phyloP scores from a whole-genome alignment of 2,113 vertebrate genomes.

The Megaleporinus macrocephalus region DNA sequence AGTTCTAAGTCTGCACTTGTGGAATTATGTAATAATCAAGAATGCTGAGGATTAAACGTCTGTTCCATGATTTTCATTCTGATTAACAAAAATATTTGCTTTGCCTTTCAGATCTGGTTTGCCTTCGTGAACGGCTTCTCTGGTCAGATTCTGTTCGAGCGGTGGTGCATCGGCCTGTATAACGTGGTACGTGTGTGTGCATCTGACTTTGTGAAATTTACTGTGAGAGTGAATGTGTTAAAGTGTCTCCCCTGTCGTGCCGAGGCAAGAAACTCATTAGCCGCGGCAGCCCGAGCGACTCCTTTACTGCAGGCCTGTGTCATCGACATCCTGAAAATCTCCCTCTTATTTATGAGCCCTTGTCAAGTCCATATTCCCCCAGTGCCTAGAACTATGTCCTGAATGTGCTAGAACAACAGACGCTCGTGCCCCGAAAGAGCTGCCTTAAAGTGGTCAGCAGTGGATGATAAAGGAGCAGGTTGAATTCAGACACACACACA shows the following conservation, averaged over 20 bases:
- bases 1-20: too few species aligned
- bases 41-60: too few species aligned
- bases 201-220: constrained; percentile 70
- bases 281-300: constrained; percentile 57
- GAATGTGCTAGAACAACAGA: constrained; percentile 74
- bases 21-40: too few species aligned
- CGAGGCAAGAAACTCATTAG: constrained; percentile 61
- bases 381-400: constrained; percentile 72
- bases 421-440: constrained; percentile 61
- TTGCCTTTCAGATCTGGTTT: constrained; percentile 93
- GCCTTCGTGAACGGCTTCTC: constrained; percentile 99
- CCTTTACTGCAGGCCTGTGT: constrained; percentile 66
- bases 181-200: constrained; percentile 90
- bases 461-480: constrained; percentile 68
- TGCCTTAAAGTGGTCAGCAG: constrained; percentile 59
- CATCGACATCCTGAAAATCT: constrained; percentile 71
- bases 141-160: constrained; percentile 97
- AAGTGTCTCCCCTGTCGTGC: constrained; percentile 47
- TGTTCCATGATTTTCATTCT: too few species aligned
- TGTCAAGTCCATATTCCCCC: constrained; percentile 72
- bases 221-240: constrained; percentile 51
- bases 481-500: constrained; percentile 55
- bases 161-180: constrained; percentile 98
- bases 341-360: constrained; percentile 75
- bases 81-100: neutral